Conservation (phyloP, 2,113 vertebrate species). For the Mus musculus region GRCm39 chrX:6733501-6734000, state of each 20-base stretch:
- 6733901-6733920: slow-evolving; percentile 30
- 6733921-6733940: neutral
- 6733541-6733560: neutral
- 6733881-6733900: neutral
- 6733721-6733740: slow-evolving; percentile 25
- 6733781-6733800: slow-evolving; percentile 12
- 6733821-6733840: slow-evolving; percentile 47
- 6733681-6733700: neutral
- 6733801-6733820: slow-evolving; percentile 37
- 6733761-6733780: neutral
- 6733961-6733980: slow-evolving; percentile 20
- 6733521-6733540: neutral
- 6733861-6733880: neutral
- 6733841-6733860: slow-evolving; percentile 25
- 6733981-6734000: neutral
- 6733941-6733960: neutral
- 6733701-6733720: neutral
- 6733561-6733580: too few relatives aligned
- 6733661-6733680: neutral
- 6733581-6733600: neutral
- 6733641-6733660: neutral
- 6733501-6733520: slow-evolving; percentile 35
- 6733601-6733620: neutral
- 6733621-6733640: neutral
- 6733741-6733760: slow-evolving; percentile 42